A percentile compares a stretch with the other conserved stretches of the same genome.
phyloP scores from a whole-genome alignment of 2,797 vertebrate genomes.

The Kryptopterus vitreolus region DNA sequence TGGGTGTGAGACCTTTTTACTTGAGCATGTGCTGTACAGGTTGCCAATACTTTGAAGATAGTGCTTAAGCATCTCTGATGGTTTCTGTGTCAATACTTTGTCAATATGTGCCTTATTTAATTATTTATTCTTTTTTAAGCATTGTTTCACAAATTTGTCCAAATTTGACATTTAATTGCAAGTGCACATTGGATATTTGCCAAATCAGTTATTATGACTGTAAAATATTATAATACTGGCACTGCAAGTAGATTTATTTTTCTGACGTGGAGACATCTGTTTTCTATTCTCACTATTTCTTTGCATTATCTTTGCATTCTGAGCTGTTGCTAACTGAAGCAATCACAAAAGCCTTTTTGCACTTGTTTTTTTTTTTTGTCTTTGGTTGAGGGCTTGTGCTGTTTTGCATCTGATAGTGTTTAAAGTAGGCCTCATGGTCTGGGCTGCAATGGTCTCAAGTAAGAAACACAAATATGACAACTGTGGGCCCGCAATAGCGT shows the following conservation, averaged over 20 bases:
- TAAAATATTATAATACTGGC: not conserved
- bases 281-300: not conserved
- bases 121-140: not conserved
- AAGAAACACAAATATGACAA: not conserved
- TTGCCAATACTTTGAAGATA: not conserved
- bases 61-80: not conserved
- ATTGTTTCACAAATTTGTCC: not conserved
- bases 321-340: not conserved
- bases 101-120: not conserved
- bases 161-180: not conserved
- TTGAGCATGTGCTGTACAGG: not conserved
- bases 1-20: not conserved
- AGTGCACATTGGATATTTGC: not conserved
- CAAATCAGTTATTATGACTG: not conserved
- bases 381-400: conserved; percentile 12
- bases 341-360: conserved; percentile 20
- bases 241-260: not conserved
- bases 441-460: not conserved
- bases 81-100: not conserved
- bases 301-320: not conserved
- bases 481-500: not conserved
- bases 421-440: conserved; percentile 16
- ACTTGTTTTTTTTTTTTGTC: not conserved
- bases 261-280: not conserved
- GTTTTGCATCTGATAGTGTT: not conserved